Base-by-base conservation (phyloP, 1,140 invertebrate genomes). In the Agrypnia vestita region DNA sequence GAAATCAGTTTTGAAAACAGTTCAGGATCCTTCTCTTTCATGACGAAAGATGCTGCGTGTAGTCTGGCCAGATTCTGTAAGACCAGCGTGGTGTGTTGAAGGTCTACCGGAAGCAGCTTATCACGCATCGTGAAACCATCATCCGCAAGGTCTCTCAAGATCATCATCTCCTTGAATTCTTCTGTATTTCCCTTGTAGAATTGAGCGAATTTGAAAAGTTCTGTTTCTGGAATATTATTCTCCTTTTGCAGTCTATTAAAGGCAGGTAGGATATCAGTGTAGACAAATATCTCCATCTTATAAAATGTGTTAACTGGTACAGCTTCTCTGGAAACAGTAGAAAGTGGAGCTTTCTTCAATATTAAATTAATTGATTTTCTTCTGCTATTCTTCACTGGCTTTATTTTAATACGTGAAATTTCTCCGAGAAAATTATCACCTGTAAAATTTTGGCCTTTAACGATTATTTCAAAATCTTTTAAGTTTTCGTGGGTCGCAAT, bases 51-150 rank as follows among this genome's bases (percentile, higher is more conserved):
- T 0, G 85, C 35, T 0, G 91, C 91, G 80, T 92, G 91, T 81
- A 91, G 91, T 10, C 89, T 87, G 0, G 91, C 91, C n/a, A 92
- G 81, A 12, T 88, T 88, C 21, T 89, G 88, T 0, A 92, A 84
- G 0, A 90, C 88, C 6, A 85, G 78, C n/a, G 87, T 86, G 0
- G 90, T 84, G 71, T 90, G 89, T 0, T 88, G 84, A 11, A 89
- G 81, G 51, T 91, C 84, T 0, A 92, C 80, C 0, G 90, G 90
- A 75, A 86, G 85, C 19, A 86, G 84, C 64, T 91, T 85, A 83
- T 92, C 89, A 3, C 84, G 87, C 88, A 92, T 91, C 12, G 84
- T 85, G 76, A 90, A 92, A 3, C 89, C 90, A 17, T 84, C 84
- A 12, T 84, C 84, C 8, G 82, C 80, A 13, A 92, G 81, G 82